These are phyloP conservation scores for Cheracebus regulus DNA, from an alignment of 2,797 vertebrate genomes.

Conservation along the genomic window DNA sequence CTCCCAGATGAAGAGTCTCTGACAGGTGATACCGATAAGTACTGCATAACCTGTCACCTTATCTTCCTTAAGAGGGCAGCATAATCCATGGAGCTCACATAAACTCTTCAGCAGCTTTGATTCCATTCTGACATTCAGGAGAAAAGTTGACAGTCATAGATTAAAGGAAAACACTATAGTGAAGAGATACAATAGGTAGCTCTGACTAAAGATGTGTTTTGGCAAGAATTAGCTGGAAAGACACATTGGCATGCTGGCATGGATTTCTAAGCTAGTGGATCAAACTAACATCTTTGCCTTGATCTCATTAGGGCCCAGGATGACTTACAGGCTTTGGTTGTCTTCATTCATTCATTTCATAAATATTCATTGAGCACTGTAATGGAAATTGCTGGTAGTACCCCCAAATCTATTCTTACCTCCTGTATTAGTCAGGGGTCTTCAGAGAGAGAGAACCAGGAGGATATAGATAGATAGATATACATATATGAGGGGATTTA, in stretches of 20 bases:
- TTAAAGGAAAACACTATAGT: conserved; percentile 49
- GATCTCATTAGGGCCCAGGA: neutral
- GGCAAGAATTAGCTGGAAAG: conserved; percentile 66
- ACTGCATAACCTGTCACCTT: conserved; percentile 55
- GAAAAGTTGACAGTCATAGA: conserved; percentile 56
- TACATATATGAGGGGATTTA: neutral
- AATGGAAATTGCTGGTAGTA: neutral
- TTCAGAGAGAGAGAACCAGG: neutral
- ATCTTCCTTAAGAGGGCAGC: conserved; percentile 58
- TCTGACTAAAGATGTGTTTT: conserved; percentile 49
- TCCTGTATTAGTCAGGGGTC: neutral
- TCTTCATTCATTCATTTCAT: conserved; percentile 41
- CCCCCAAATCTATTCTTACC: neutral
- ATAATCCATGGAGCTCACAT: conserved; percentile 61
- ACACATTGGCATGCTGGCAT: neutral
- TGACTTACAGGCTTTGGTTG: conserved; percentile 33
- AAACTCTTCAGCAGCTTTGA: conserved; percentile 62
- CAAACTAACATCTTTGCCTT: conserved; percentile 47
- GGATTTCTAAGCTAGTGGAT: conserved; percentile 49
- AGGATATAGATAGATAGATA: neutral
- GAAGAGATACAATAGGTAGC: conserved; percentile 48
- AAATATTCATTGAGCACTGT: neutral
- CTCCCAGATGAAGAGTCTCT: conserved; percentile 36
- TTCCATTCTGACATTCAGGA: conserved; percentile 46
- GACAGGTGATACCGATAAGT: conserved; percentile 67